phyloP scores from a whole-genome alignment of 2,113 vertebrate species.

The Brevimyrus niger region DNA sequence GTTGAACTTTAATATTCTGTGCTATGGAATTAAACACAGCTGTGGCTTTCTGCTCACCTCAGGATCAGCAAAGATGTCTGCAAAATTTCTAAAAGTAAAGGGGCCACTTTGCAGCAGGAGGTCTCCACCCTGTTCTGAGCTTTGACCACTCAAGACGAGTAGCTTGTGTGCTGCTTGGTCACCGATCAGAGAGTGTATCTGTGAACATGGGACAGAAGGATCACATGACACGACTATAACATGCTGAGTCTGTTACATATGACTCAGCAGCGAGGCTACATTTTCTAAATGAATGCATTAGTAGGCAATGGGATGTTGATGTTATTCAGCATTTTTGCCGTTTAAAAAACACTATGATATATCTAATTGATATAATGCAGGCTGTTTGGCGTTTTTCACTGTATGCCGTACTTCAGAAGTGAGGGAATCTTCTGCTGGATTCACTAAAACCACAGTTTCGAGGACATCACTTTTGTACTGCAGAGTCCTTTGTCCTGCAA shows the following conservation, averaged over 20 bases:
- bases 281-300: neutral
- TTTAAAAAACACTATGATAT: neutral
- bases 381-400: neutral
- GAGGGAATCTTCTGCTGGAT: slow-evolving; percentile 72
- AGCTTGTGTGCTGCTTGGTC: slow-evolving; percentile 75
- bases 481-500: slow-evolving; percentile 80
- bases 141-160: slow-evolving; percentile 82
- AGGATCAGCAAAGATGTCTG: slow-evolving; percentile 69
- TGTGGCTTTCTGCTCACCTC: slow-evolving; percentile 61
- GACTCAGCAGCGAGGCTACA: neutral
- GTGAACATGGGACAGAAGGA: slow-evolving; percentile 14
- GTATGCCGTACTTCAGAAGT: slow-evolving; percentile 67
- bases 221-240: neutral
- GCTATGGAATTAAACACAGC: neutral
- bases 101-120: slow-evolving; percentile 76
- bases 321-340: neutral
- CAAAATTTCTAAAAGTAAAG: slow-evolving; percentile 76
- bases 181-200: slow-evolving; percentile 79
- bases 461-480: slow-evolving; percentile 80
- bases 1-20: neutral
- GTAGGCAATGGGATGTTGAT: neutral
- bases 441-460: slow-evolving; percentile 81
- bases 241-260: neutral
- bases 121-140: slow-evolving; percentile 78
- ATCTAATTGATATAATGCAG: neutral